Base-by-base conservation (phyloP, 2,797 vertebrate species). In the Pelobates cultripes region DNA sequence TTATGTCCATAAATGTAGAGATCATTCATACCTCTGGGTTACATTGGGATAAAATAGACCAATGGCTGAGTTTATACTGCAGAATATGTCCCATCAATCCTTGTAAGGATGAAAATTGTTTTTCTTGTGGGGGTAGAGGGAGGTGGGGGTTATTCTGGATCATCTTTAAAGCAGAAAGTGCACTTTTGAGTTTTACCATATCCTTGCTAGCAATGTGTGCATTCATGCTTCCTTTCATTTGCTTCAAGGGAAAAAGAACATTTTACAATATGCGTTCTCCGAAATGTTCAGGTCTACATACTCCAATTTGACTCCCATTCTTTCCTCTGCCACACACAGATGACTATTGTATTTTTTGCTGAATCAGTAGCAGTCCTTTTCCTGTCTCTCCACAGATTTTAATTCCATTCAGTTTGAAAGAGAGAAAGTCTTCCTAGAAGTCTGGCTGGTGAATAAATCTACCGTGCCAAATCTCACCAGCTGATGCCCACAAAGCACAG, bases 261-360 rank as follows among this genome's bases (percentile, higher is more conserved):
- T 15, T 61, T 61, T 61, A 4, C 14, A n/a, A 61, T 14, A 61
- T 61, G 57, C 57, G 14, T 61, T 14, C 12, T 61, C 13, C 3
- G 15, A 13, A 28, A 28, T 28, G 28, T 28, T 28, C 68, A 70
- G 14, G 1, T 64, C 17, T 57, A 7, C 28, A 1, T 47, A 51
- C n/a, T 43, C 43, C 4, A 43, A 15, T 51, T 66, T 64, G n/a
- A 14, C 60, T 66, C 41, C 44, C 60, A 28, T 64, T 61, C 74
- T 17, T 66, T 47, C 60, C n/a, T 63, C 43, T 17, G 43, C 43
- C 57, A 64, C 61, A 76, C 61, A 76, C 73, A 75, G 41, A 9
- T 41, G 14, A 75, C 42, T 75, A 75, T 75, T 63, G 57, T 75
- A 44, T 7, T 63, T 28, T 45, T 13, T 76, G 74, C 61, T 76